These are phyloP conservation scores for Danaus plexippus DNA, from an alignment of 1,140 invertebrate species.

Conservation along the genomic window DNA sequence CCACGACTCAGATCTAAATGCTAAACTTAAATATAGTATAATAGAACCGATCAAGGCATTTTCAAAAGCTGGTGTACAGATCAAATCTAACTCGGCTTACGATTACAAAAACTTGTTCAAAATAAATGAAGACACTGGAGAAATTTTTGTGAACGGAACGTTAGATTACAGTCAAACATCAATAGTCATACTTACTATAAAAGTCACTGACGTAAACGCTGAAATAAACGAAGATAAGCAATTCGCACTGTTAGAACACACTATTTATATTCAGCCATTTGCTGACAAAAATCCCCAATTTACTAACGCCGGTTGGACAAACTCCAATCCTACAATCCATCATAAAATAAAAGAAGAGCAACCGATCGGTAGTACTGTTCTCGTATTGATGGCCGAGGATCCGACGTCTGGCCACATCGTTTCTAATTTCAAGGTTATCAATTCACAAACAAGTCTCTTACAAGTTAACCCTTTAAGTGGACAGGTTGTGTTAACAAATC, in stretches of 20 bases:
- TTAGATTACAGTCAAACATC: slow-evolving; percentile 85
- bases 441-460: slow-evolving; percentile 64
- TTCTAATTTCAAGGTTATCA: slow-evolving; percentile 74
- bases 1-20: slow-evolving; percentile 79
- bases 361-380: slow-evolving; percentile 81
- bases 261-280: slow-evolving; percentile 85
- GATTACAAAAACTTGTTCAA: slow-evolving; percentile 79
- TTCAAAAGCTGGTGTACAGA: slow-evolving; percentile 82
- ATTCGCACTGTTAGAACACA: slow-evolving; percentile 78
- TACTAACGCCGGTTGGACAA: slow-evolving; percentile 78
- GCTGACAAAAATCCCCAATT: slow-evolving; percentile 86
- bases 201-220: slow-evolving; percentile 81
- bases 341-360: slow-evolving; percentile 83
- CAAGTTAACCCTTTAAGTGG: slow-evolving; percentile 78
- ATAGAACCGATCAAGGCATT: slow-evolving; percentile 79
- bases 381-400: slow-evolving; percentile 83
- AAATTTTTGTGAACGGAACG: slow-evolving; percentile 78
- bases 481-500: slow-evolving; percentile 79
- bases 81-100: slow-evolving; percentile 75
- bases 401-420: slow-evolving; percentile 77
- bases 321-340: slow-evolving; percentile 77
- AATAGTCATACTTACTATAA: slow-evolving; percentile 84
- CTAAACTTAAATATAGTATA: slow-evolving; percentile 79
- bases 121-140: slow-evolving; percentile 79
- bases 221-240: slow-evolving; percentile 78